Evolutionary conservation across 2,113 vertebrate genomes (phyloP), one percentile per base, ranked within the genome.

Genomic region (Empidonax alnorum): DNA sequence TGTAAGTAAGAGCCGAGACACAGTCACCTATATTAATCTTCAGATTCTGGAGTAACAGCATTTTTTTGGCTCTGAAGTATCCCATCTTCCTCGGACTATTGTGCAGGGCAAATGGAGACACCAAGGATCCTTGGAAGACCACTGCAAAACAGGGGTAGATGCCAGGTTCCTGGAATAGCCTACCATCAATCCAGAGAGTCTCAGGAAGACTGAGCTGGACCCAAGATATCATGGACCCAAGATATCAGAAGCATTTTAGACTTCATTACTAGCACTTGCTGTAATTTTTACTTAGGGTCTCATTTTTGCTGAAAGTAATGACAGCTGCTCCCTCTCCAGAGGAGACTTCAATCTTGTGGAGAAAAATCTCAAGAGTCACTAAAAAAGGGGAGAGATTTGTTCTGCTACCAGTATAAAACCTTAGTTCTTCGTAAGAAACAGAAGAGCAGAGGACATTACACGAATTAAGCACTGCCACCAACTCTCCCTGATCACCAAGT

Each of bases 301-400:
- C 59, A 50, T 62, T 86, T 83, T 80, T 5, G 4, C 39, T 90
- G 53, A 37, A 93, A 92, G 67, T 66, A 90, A 91, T 2, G 3
- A 63, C 92, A 94, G 82, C 63, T 94, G 63, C 33, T 93, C 41
- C 59, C 68, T 94, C 72, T 94, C 80, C 68, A 77, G 44, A 89
- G 50, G 10, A 86, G n/a, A 25, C 50, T 80, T 94, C 53, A 85
- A 6, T 69, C 78, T 93, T 8, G 2, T 33, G 15, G 22, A 88
- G 58, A 83, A 92, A 90, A 92, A 41, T 30, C 41, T 80, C 24
- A 71, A 75, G 52, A 66, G 63, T 52, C 9, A 3, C 53, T 76
- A 13, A 69, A 90, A 94, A 85, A 85, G 56, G 33, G 93, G 46
- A 30, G 11, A 87, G 37, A 49, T 44, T 85, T 79, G 18, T 23